These are phyloP conservation scores for Acronicta aceris DNA, from an alignment of 2,888 invertebrate species.

Conservation along the genomic window DNA sequence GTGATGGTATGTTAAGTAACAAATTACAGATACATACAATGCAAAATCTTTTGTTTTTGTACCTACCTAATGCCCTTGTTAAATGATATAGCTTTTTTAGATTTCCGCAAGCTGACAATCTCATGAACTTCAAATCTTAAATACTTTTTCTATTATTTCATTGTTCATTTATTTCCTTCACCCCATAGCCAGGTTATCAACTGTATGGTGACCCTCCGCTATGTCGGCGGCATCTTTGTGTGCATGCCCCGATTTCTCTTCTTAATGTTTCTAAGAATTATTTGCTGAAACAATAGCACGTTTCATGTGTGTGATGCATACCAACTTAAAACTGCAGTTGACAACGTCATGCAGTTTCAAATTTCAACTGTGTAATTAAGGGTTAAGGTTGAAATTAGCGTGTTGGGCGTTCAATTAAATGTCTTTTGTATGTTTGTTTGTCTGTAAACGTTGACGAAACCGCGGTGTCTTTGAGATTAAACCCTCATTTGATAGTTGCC, in stretches of 20 bases:
- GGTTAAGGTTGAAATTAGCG: constrained; percentile 59
- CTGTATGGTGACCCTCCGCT: constrained; percentile 65
- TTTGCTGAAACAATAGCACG: constrained; percentile 87
- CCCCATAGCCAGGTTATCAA: constrained; percentile 58
- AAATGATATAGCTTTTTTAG: too few relatives aligned
- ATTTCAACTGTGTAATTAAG: constrained; percentile 10
- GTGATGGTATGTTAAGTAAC: too few relatives aligned
- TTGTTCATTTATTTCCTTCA: constrained; percentile 39
- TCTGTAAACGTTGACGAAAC: constrained; percentile 80
- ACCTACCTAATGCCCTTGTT: too few relatives aligned
- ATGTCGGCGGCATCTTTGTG: constrained; percentile 76
- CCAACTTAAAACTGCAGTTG: constrained; percentile 50
- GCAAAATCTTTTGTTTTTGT: too few relatives aligned
- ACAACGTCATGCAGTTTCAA: neutral
- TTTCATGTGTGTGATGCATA: constrained; percentile 75
- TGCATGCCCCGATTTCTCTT: constrained; percentile 80
- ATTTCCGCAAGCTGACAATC: too few relatives aligned
- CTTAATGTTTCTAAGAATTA: constrained; percentile 83
- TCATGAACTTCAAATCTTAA: too few relatives aligned
- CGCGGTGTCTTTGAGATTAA: constrained; percentile 85
- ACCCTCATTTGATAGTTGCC: constrained; percentile 81
- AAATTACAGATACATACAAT: too few relatives aligned
- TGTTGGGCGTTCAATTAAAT: constrained; percentile 26
- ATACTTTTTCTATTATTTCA: neutral
- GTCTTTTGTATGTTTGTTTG: constrained; percentile 62